These are phyloP conservation scores for Hyposmocoma kahamanoa DNA, from an alignment of 1,140 invertebrate genomes.

Conservation along the genomic window DNA sequence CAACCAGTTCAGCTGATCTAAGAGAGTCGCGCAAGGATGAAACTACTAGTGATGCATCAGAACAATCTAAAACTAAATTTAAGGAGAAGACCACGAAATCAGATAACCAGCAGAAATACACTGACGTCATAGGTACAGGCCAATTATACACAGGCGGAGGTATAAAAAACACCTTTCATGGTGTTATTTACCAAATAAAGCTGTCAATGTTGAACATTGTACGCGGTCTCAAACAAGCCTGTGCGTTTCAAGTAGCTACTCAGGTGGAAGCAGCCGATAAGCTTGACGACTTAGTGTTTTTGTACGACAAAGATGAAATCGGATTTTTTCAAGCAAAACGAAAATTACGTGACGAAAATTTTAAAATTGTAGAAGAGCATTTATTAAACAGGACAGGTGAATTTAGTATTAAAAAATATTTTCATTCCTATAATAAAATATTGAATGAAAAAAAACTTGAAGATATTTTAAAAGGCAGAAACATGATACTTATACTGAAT, in stretches of 20 bases:
- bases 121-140: neutral
- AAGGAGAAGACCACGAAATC: too few species aligned
- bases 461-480: too few species aligned
- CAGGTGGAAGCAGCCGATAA: neutral
- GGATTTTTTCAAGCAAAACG: neutral
- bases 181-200: neutral
- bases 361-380: neutral
- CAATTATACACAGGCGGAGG: neutral
- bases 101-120: too few species aligned
- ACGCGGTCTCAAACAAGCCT: neutral
- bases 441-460: neutral
- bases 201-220: neutral
- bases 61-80: too few species aligned
- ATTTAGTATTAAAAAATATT: neutral
- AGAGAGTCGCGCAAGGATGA: too few species aligned
- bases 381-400: neutral
- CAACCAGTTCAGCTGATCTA: too few species aligned
- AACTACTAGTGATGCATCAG: too few species aligned
- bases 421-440: neutral
- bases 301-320: neutral
- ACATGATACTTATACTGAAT: too few species aligned
- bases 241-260: neutral
- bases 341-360: neutral
- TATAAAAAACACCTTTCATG: neutral
- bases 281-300: neutral